Evolutionary conservation across 1,140 invertebrate genomes (phyloP), one percentile per base, ranked within the genome.

Genomic region (Heliconius melpomene): DNA sequence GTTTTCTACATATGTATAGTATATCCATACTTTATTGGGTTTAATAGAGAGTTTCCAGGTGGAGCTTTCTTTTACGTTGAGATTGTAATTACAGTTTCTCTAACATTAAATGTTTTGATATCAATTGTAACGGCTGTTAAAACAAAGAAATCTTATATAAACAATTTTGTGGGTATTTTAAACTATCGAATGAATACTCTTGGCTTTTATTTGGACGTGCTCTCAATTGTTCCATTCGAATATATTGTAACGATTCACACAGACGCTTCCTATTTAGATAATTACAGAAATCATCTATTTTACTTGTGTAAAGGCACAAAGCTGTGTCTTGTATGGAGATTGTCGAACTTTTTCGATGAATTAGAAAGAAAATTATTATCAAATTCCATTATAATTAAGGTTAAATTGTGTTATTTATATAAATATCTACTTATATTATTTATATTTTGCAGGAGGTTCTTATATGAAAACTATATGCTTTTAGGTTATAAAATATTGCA

Each of bases 141-240:
- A 82, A 92, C 91, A 26, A 94, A 94, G 80, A 93, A 92, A 77
- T 85, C 84, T 74, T 90, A 91, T 77, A 87, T 95, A 32, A 91
- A 85, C 57, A 87, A 85, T 13, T 90, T 93, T 77, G 81, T 79
- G 70, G 79, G 76, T 7, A 94, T 95, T 78, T 79, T 94, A 11
- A 86, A 83, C 54, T 90, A 94, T 72, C 89, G 90, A 79, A 86
- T 95, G 86, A 89, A 90, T 79, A 93, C 91, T 8, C 77, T 94
- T 13, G 90, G 92, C 5, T 95, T 95, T 85, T 93, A 93, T 79
- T 84, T 95, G 72, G 94, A 95, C 80, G 78, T 94, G 2, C 79
- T 93, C 70, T 87, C 93, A 54, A 85, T 94, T 70, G 89, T 94
- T 80, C 94, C 94, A 20, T 90, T 94, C 71, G 94, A 94, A 82